phyloP scores from a whole-genome alignment of 1,140 invertebrate species.

The Drosophila rhopaloa region DNA sequence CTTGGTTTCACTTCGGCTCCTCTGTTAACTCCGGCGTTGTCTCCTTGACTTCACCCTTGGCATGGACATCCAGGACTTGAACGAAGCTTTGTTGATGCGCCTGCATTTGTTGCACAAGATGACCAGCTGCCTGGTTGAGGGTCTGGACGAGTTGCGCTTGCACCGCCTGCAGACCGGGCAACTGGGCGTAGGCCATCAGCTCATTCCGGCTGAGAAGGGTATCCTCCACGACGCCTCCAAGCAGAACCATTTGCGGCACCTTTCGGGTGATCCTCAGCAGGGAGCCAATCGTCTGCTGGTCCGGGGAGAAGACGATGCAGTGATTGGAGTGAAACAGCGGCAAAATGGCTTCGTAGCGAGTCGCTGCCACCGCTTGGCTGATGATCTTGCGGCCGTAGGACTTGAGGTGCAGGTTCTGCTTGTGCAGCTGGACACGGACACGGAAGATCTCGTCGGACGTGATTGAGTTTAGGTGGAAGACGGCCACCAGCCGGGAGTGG shows the following conservation, averaged over 20 bases:
- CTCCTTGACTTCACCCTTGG: constrained; percentile 58
- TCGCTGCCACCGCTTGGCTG: constrained; percentile 86
- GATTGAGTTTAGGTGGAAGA: constrained; percentile 90
- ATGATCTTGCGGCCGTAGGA: constrained; percentile 87
- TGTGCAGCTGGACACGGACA: constrained; percentile 86
- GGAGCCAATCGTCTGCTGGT: constrained; percentile 85
- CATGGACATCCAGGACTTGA: constrained; percentile 87
- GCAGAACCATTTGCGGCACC: constrained; percentile 87
- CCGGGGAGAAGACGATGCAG: constrained; percentile 88
- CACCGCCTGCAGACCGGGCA: constrained; percentile 87
- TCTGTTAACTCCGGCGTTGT: constrained; percentile 37
- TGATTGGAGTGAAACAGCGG: constrained; percentile 86
- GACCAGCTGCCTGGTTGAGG: constrained; percentile 87
- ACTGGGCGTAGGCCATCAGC: constrained; percentile 87
- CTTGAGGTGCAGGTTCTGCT: constrained; percentile 88
- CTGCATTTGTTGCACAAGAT: constrained; percentile 88
- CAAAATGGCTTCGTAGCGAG: constrained; percentile 87
- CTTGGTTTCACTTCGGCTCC: constrained; percentile 21
- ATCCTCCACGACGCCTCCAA: constrained; percentile 89
- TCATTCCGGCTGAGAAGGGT: constrained; percentile 88
- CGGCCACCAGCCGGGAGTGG: constrained; percentile 88
- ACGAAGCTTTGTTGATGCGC: constrained; percentile 89
- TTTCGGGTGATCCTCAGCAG: constrained; percentile 88
- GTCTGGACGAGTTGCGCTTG: constrained; percentile 88
- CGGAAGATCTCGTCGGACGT: constrained; percentile 86